Base-by-base conservation (phyloP, 2,797 vertebrate genomes). In the Uromys caudimaculatus region DNA sequence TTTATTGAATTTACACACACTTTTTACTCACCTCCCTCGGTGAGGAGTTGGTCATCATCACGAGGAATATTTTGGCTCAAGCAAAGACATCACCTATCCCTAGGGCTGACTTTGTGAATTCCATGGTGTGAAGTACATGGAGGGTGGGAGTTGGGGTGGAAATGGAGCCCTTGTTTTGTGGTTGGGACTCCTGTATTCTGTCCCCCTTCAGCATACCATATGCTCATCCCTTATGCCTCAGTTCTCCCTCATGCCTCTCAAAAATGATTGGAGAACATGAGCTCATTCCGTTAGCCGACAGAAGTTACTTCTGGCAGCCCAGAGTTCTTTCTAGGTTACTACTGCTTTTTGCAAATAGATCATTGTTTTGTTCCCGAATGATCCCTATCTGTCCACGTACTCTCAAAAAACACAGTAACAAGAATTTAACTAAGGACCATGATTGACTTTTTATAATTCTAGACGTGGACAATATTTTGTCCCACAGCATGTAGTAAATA, bases 261-360 rank as follows among this genome's bases (percentile, higher is more conserved):
- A 56, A 62, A 58, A 5, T 75, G 35, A 52, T 78, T 75, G 44
- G 38, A 64, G 11, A 16, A 8, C 3, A 16, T 73, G 64, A 76
- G 24, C 24, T 77, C 90, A 50, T 60, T 16, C 71, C 82, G 32
- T 24, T 50, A 17, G 21, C 13, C 32, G 64, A 35, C 60, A 11
- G 11, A 60, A 21, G 19, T 75, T 17, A 73, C 60, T 11, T 3
- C 0, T 3, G 0, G 5, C 0, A 4, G 1, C 64, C 32, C 10
- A 23, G 8, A 10, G 2, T 64, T 47, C 21, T 54, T 85, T 24
- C 14, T 75, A 73, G 19, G 58, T 71, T 85, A 58, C 27, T 12
- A n/a, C 12, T 60, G 12, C 10, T 69, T 82, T 21, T 6, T 44
- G 41, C 17, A 62, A 8, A 19, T 3, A 5, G 2, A 10, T 76